Base-by-base conservation (phyloP, 2,888 invertebrate genomes). In the Rhodophaea formosa region DNA sequence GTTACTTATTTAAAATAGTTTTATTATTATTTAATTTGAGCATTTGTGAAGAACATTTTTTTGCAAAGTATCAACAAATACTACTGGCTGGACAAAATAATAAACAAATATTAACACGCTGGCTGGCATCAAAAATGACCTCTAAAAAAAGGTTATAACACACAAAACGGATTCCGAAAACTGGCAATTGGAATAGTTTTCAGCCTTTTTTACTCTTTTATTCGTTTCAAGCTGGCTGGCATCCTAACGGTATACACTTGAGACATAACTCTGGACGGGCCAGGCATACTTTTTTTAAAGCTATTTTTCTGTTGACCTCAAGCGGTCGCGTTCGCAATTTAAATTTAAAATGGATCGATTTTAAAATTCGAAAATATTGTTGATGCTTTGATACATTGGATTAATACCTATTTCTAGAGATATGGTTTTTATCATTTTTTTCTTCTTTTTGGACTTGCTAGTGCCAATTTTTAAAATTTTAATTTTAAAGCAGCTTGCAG, bases 101-200 rank as follows among this genome's bases (percentile, higher is more conserved):
- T 14, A 35, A 8, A 8, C 15, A 10, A 16, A 39, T 17, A 52
- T 10, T 16, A 10, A n/a, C 17, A 43, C 53, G 53, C 53, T 10
- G 8, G 53, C 53, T 10, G 8, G 43, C 45, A 56, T 49, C 45
- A 52, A 65, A 39, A 64, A 63, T 61, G 58, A 56, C 55, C 59
- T 49, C 58, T 57, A 57, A 54, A 75, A n/a, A 77, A 80, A 78
- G 78, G 72, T 77, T 77, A 80, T 77, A 74, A 81, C 84, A 84
- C 80, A 84, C 88, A 89, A 89, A 90, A 89, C 82, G 88, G 79
- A 91, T 91, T 90, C 90, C 88, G 63, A 77, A 84, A 80, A 79
- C 86, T 86, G 89, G 86, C 91, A 90, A 90, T 91, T 91, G 89
- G 88, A 88, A 91, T 91, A 91, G 90, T 89, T 90, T 86, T 80